Evolutionary conservation across 2,888 invertebrate genomes (phyloP), one percentile per base, ranked within the genome.

Genomic region (Aporophyla nigra): DNA sequence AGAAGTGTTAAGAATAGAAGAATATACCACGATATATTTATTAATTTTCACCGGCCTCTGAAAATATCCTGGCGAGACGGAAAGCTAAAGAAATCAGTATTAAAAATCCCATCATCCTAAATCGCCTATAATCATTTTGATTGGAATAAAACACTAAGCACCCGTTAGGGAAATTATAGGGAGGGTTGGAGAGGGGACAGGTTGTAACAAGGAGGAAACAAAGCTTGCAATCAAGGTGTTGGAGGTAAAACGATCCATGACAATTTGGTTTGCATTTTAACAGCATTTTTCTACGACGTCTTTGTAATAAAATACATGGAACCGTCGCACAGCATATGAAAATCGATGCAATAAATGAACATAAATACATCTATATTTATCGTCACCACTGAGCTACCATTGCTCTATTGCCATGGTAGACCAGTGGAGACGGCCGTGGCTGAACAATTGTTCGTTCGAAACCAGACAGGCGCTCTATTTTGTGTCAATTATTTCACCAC

Each of bases 101-200:
- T 67, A 82, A 69, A 78, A 83, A 24, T 63, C 67, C 61, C 74
- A 80, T 84, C 84, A 73, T 62, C 46, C 58, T 71, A 84, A 74
- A 82, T 71, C 71, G 86, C 67, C 86, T 82, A 82, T 87, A 86
- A 83, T 87, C 78, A 85, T 72, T 71, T 80, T 86, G 73, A 80
- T 83, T 80, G 68, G 74, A 79, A 74, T 78, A 74, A 81, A 83
- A 75, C 59, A 75, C 76, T 81, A 83, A 86, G 86, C 65, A 76
- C 81, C 80, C 86, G 79, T 76, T 81, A 70, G 88, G 81, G 86
- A 86, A 87, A 86, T 87, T 86, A 86, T 77, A 80, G 71, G 78
- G 79, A 71, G 68, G 67, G 33, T 24, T 73, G 67, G 66, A 58
- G 63, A 68, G 59, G 78, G 51, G 67, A 51, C 66, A 76, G 73